phyloP scores from a whole-genome alignment of 2,888 invertebrate species.

The Mythimna impura region DNA sequence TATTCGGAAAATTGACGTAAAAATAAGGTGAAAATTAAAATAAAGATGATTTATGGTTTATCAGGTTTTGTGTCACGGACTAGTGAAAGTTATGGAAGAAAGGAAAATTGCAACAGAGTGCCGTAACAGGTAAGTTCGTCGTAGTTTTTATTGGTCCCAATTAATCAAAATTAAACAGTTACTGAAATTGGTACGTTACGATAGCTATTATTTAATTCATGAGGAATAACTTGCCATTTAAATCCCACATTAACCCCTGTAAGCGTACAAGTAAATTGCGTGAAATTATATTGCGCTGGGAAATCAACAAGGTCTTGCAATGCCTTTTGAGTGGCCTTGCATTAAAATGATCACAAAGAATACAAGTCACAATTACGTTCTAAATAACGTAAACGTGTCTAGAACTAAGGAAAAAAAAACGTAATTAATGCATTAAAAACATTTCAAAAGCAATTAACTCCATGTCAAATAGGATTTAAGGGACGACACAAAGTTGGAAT shows the following conservation, averaged over 20 bases:
- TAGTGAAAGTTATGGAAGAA: constrained; percentile 47
- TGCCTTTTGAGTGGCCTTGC: background rate
- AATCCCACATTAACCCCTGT: background rate
- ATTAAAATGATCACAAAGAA: background rate
- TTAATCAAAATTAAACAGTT: background rate
- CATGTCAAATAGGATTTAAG: constrained; percentile 2
- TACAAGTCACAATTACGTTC: background rate
- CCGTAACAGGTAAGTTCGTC: constrained; percentile 55
- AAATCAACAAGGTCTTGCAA: constrained; percentile 1
- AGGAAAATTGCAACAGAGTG: constrained; percentile 25
- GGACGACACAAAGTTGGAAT: constrained; percentile 9
- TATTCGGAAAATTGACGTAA: constrained; percentile 16
- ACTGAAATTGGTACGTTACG: background rate
- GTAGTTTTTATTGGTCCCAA: background rate
- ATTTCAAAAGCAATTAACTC: constrained; percentile 15
- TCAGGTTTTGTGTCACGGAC: constrained; percentile 57
- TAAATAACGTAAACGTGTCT: background rate
- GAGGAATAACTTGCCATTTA: background rate
- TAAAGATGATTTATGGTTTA: constrained; percentile 54
- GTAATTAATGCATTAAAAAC: background rate
- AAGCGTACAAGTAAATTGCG: background rate
- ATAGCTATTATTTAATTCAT: background rate
- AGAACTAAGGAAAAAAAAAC: background rate
- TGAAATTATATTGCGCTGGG: background rate
- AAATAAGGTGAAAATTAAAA: constrained; percentile 34